phyloP scores from a whole-genome alignment of 2,888 invertebrate species.

The Scaptodrosophila latifasciaeformis region DNA sequence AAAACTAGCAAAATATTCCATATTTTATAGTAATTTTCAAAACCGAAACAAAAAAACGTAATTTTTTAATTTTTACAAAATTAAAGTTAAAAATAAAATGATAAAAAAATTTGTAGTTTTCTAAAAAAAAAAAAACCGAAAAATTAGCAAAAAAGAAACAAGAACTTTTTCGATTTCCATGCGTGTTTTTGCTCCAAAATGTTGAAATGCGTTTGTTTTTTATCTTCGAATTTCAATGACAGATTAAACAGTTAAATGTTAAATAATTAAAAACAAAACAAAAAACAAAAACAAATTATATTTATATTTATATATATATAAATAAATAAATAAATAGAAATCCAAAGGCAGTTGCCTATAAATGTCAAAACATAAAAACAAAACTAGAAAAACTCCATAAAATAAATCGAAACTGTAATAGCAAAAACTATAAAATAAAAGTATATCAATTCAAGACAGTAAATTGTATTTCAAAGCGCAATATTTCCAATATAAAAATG shows the following conservation, averaged over 20 bases:
- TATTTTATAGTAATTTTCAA: constrained; percentile 67
- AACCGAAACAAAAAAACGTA: no score
- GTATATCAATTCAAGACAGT: constrained; percentile 55
- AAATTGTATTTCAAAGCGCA: constrained; percentile 36
- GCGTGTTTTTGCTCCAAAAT: constrained; percentile 47
- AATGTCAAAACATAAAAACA: constrained; percentile 11
- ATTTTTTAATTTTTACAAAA: constrained; percentile 69
- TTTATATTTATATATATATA: constrained; percentile 19
- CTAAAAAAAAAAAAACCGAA: constrained; percentile 34
- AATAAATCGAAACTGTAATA: constrained; percentile 34
- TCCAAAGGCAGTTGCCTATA: background rate
- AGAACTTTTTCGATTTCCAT: constrained; percentile 43
- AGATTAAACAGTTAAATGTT: constrained; percentile 40
- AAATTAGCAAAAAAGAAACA: constrained; percentile 31
- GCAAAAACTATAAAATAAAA: constrained; percentile 37
- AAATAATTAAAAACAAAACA: constrained; percentile 29
- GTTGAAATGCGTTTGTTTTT: constrained; percentile 31
- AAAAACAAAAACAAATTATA: constrained; percentile 23
- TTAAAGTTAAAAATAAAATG: constrained; percentile 43
- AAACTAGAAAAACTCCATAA: constrained; percentile 6
- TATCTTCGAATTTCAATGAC: constrained; percentile 35
- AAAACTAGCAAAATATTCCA: constrained; percentile 55
- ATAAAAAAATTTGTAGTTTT: constrained; percentile 58
- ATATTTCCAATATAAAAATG: constrained; percentile 20
- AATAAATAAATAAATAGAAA: constrained; percentile 34